phyloP scores from a whole-genome alignment of 2,888 invertebrate genomes.

The Xanthia togata region DNA sequence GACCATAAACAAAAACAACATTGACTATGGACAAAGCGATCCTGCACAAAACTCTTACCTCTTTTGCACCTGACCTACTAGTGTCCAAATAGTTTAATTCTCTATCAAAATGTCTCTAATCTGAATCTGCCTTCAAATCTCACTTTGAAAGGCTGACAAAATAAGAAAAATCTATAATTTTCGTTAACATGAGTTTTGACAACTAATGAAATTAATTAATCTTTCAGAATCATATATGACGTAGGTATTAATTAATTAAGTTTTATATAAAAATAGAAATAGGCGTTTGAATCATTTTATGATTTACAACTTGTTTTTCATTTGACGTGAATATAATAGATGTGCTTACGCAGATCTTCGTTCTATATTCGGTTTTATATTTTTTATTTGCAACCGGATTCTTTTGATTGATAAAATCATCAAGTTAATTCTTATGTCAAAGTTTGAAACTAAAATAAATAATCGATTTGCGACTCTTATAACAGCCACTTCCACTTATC shows the following conservation, averaged over 20 bases:
- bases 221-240: slow-evolving; percentile 15
- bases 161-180: background rate
- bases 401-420: slow-evolving; percentile 22
- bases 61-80: background rate
- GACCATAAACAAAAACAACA: background rate
- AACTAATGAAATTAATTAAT: background rate
- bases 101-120: background rate
- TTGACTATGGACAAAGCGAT: background rate
- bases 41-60: background rate
- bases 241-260: slow-evolving; percentile 10
- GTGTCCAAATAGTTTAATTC: background rate
- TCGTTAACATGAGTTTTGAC: background rate
- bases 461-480: background rate
- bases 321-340: slow-evolving; percentile 35
- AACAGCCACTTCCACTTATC: background rate
- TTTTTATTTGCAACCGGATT: slow-evolving; percentile 23
- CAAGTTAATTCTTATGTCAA: slow-evolving; percentile 1
- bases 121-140: background rate
- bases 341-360: slow-evolving; percentile 22
- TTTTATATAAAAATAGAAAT: slow-evolving; percentile 33
- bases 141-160: background rate
- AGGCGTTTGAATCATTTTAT: slow-evolving; percentile 15
- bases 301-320: slow-evolving; percentile 52
- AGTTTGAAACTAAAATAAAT: slow-evolving; percentile 1
- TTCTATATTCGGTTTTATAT: slow-evolving; percentile 2